Evolutionary conservation across 2,888 invertebrate genomes (phyloP), one percentile per base, ranked within the genome.

Genomic region (Drosophila paranaensis): DNA sequence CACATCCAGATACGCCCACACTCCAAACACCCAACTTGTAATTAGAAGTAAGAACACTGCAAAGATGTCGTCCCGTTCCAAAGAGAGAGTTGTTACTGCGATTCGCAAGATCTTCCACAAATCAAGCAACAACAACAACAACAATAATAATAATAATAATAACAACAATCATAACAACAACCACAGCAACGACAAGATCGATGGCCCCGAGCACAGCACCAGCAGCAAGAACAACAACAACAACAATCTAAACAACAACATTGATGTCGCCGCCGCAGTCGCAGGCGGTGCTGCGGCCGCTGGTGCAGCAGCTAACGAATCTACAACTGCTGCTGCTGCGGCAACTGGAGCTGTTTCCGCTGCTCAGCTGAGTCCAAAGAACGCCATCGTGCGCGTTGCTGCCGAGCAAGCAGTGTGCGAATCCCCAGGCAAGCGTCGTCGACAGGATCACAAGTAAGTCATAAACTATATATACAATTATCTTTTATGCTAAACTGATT

Each of bases 51-150:
- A 53, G 40, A 67, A 13, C 51, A 54, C 16, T n/a, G 67, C 54
- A 50, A 93, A 93, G 88, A 96, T 96, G 96, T 95, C 96, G 89
- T 96, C 96, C 79, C 95, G 96, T 80, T 96, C 96, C 39, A 96
- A 96, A 93, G 96, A 97, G 91, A 96, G 96, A 94, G 95, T 97
- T 73, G 95, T 96, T 35, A 95, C 96, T 33, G 96, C 96, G 57
- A 95, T 97, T 93, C 94, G 96, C 82, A 96, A 96, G 93, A 93
- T 97, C 80, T 96, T 97, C 92, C 95, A 90, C 71, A 95, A 96
- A 53, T 94, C 84, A 64, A 87, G 48, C 74, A 90, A 95, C 43
- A 95, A 95, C 90, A 96, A 96, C 10, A 94, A 88, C 60, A 82
- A 95, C 20, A 95, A 95, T 84, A 96, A 96, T 3, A 73, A 81